Conservation (phyloP, 2,888 invertebrate species). For the Cyrtodaria siliqua region DNA sequence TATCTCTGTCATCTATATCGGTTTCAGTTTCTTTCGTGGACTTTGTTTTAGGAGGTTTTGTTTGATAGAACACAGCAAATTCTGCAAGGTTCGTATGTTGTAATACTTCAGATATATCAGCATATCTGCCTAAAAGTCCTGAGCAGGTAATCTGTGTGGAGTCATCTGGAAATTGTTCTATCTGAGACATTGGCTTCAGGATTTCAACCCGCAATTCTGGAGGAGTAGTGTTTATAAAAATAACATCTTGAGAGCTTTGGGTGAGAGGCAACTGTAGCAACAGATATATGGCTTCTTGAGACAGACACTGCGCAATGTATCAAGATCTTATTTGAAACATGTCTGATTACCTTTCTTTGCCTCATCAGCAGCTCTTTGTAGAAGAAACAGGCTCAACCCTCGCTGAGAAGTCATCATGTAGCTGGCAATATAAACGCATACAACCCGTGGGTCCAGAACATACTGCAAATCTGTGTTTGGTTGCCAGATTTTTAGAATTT, state of each 20-base stretch:
- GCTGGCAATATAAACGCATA: conserved; percentile 55
- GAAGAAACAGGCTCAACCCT: conserved; percentile 59
- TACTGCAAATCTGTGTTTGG: conserved; percentile 59
- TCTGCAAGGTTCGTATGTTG: conserved; percentile 40
- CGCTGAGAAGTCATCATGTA: conserved; percentile 61
- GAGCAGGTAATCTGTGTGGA: conserved; percentile 56
- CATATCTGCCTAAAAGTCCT: conserved; percentile 35
- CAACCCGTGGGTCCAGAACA: conserved; percentile 47
- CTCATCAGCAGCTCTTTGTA: conserved; percentile 56
- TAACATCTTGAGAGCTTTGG: conserved; percentile 45
- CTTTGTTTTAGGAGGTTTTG: background rate
- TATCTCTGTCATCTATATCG: conserved; percentile 18
- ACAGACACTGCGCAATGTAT: conserved; percentile 57
- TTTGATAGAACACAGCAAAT: conserved; percentile 22
- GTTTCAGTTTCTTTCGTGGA: conserved; percentile 6
- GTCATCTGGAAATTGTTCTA: conserved; percentile 39
- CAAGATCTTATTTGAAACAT: conserved; percentile 60
- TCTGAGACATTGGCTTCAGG: conserved; percentile 29
- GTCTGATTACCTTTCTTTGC: conserved; percentile 50
- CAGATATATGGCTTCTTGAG: conserved; percentile 62
- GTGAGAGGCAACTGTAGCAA: conserved; percentile 51
- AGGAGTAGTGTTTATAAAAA: conserved; percentile 57
- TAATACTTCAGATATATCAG: conserved; percentile 31
- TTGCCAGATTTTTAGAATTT: conserved; percentile 40
- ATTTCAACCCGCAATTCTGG: conserved; percentile 50